Evolutionary conservation across 1,140 invertebrate species (phyloP).

Genomic region (Listronotus oregonensis): DNA sequence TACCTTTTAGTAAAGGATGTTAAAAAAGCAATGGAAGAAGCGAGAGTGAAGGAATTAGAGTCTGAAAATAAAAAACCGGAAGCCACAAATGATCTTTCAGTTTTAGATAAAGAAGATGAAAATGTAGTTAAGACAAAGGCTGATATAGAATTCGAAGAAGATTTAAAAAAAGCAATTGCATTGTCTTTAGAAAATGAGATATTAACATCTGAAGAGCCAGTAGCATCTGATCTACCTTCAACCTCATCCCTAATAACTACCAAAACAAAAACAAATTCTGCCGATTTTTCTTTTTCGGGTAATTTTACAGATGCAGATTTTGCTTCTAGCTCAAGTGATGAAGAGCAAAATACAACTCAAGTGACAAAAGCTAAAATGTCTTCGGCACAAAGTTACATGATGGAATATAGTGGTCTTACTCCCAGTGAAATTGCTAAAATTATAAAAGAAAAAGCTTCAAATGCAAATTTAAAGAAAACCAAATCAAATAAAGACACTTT

Average conservation of each 20-base stretch:
- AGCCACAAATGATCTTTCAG: conserved; percentile 2
- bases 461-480: conserved; percentile 34
- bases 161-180: conserved; percentile 61
- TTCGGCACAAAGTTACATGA: conserved; percentile 67
- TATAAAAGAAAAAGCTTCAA: conserved; percentile 45
- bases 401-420: conserved; percentile 75
- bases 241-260: neutral
- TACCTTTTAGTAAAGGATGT: conserved; percentile 78
- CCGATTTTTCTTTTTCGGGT: conserved; percentile 43
- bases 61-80: conserved; percentile 45
- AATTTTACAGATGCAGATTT: conserved; percentile 48
- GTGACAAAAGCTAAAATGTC: conserved; percentile 55
- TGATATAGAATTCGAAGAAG: conserved; percentile 59
- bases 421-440: conserved; percentile 70
- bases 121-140: conserved; percentile 34
- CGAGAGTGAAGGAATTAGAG: conserved; percentile 46
- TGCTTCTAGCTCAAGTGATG: conserved; percentile 51
- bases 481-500: conserved; percentile 46
- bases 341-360: conserved; percentile 41
- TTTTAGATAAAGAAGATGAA: neutral
- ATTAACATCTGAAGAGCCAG: conserved; percentile 30
- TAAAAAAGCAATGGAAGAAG: conserved; percentile 59
- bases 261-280: conserved; percentile 11
- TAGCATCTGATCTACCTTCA: neutral
- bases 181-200: conserved; percentile 50